Conservation (phyloP, 2,888 invertebrate species). For the Drosophila pseudotakahashii region DNA sequence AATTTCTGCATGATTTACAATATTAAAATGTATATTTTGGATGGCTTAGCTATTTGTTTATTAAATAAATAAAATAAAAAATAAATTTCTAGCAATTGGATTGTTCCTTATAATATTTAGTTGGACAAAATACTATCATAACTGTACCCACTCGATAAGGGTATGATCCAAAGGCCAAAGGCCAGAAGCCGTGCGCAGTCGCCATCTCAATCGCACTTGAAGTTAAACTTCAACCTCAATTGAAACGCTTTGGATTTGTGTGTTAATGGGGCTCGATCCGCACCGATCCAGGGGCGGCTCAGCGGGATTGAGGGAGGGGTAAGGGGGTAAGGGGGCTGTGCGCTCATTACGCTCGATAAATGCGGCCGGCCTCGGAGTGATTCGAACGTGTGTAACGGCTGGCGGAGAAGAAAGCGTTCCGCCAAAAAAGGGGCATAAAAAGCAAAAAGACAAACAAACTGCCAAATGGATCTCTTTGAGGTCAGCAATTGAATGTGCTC, state of each 20-base stretch:
- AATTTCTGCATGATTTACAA: too few species aligned
- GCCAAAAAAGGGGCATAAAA: slow-evolving; percentile 40
- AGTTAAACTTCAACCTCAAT: slow-evolving; percentile 20
- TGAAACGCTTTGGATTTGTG: slow-evolving; percentile 45
- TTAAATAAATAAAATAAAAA: too few species aligned
- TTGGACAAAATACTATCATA: too few species aligned
- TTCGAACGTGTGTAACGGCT: slow-evolving; percentile 43
- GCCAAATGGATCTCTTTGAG: slow-evolving; percentile 64
- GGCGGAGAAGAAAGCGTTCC: slow-evolving; percentile 63
- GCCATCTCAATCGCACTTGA: slow-evolving; percentile 11
- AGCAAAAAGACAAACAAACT: slow-evolving; percentile 32
- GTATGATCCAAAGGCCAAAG: neutral
- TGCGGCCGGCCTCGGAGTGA: slow-evolving; percentile 48
- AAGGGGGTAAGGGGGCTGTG: slow-evolving; percentile 10
- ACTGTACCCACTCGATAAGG: neutral
- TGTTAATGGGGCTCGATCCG: slow-evolving; percentile 40
- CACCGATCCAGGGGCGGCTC: neutral
- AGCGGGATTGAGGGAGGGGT: neutral
- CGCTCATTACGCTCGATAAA: slow-evolving; percentile 62
- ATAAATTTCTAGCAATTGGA: too few species aligned
- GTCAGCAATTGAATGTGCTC: slow-evolving; percentile 50
- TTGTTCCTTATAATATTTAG: too few species aligned
- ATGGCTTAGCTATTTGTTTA: too few species aligned
- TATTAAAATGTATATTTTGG: too few species aligned
- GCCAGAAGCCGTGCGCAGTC: slow-evolving; percentile 12